These are phyloP conservation scores for Ctenopoma kingsleyae DNA, from an alignment of 2,797 vertebrate species.

Conservation along the genomic window DNA sequence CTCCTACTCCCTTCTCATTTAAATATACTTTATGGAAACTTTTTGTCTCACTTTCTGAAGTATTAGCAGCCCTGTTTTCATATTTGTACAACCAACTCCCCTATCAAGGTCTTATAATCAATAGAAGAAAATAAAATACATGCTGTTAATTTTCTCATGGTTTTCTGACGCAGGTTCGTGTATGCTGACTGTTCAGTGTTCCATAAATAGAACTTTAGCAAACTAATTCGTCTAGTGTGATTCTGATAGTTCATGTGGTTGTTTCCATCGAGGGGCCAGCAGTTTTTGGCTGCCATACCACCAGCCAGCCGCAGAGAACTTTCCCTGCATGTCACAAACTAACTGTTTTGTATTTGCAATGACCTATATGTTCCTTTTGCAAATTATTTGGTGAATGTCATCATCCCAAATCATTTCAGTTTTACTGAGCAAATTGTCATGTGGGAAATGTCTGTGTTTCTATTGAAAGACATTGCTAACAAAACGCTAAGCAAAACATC, in stretches of 20 bases:
- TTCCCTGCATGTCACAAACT: constrained; percentile 46
- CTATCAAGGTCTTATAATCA: background rate
- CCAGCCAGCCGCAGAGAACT: constrained; percentile 40
- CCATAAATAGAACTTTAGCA: constrained; percentile 66
- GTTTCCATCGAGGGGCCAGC: constrained; percentile 54
- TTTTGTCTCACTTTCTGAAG: constrained; percentile 1
- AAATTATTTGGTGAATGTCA: constrained; percentile 3
- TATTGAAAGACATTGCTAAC: background rate
- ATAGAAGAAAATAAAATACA: constrained; percentile 8
- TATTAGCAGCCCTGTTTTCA: background rate
- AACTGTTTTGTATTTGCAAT: constrained; percentile 57
- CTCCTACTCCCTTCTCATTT: constrained; percentile 16
- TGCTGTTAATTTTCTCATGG: constrained; percentile 31
- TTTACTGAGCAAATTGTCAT: constrained; percentile 15
- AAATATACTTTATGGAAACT: constrained; percentile 31
- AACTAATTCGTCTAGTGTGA: constrained; percentile 57
- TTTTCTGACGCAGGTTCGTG: constrained; percentile 40
- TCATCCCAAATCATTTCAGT: constrained; percentile 14
- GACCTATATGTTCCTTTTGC: constrained; percentile 45
- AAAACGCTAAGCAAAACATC: constrained; percentile 6
- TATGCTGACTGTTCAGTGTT: constrained; percentile 42
- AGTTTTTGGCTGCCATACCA: constrained; percentile 42
- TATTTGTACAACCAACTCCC: background rate
- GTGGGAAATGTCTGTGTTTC: constrained; percentile 2
- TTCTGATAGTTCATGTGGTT: constrained; percentile 55